Percentiles rank a stretch among this genome's conserved stretches.
Conservation (phyloP, 2,888 invertebrate species). For the Hypena proboscidalis region DNA sequence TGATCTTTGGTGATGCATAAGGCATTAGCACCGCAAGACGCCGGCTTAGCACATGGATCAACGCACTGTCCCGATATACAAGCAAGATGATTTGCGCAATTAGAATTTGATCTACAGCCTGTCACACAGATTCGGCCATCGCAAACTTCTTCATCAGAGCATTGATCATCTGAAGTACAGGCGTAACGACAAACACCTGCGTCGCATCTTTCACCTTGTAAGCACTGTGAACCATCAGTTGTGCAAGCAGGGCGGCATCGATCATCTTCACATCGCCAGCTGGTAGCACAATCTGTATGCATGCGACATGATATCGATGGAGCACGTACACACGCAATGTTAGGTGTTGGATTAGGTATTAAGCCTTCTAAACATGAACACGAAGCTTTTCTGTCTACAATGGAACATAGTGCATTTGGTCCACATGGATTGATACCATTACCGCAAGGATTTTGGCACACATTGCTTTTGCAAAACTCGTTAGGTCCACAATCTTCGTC, state of each 20-base stretch:
- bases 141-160: slow-evolving; percentile 94
- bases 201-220: slow-evolving; percentile 92
- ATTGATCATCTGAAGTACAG: slow-evolving; percentile 94
- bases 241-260: slow-evolving; percentile 92
- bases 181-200: slow-evolving; percentile 92
- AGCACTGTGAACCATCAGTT: slow-evolving; percentile 88
- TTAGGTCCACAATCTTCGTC: slow-evolving; percentile 95
- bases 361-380: slow-evolving; percentile 92
- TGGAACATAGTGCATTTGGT: slow-evolving; percentile 92
- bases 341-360: slow-evolving; percentile 95
- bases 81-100: slow-evolving; percentile 89
- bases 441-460: slow-evolving; percentile 91
- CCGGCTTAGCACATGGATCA: slow-evolving; percentile 90
- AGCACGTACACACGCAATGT: slow-evolving; percentile 93
- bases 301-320: slow-evolving; percentile 91
- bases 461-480: slow-evolving; percentile 92
- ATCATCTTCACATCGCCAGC: slow-evolving; percentile 90
- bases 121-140: slow-evolving; percentile 91
- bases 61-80: slow-evolving; percentile 92
- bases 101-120: slow-evolving; percentile 93
- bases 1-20: slow-evolving; percentile 89
- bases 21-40: slow-evolving; percentile 94
- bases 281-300: slow-evolving; percentile 90
- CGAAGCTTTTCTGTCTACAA: slow-evolving; percentile 91
- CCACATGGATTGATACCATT: slow-evolving; percentile 90